A percentile compares a stretch with the other conserved stretches of the same genome.
Conservation (phyloP, 2,113 vertebrate species). For the Ascaphus truei region DNA sequence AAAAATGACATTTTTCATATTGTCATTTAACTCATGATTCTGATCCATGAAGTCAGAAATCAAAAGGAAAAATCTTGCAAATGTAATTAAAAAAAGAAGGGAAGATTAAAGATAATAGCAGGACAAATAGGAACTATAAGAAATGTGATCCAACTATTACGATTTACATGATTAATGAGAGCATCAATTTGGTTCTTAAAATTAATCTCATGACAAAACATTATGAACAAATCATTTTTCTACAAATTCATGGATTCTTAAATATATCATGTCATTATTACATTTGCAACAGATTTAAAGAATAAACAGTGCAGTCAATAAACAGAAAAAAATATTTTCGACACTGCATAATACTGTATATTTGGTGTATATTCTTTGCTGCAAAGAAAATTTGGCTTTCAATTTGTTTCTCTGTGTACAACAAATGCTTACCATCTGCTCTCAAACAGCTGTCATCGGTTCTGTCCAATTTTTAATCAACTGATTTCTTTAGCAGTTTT, state of each 20-base stretch:
- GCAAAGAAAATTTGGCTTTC: constrained; percentile 32
- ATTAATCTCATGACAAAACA: no score
- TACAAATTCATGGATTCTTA: background rate
- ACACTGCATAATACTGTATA: constrained; percentile 11
- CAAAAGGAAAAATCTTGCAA: background rate
- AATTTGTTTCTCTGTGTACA: constrained; percentile 33
- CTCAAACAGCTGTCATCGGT: constrained; percentile 31
- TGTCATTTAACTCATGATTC: background rate
- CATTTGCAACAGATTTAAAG: background rate
- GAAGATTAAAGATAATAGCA: background rate
- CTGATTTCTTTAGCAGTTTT: constrained; percentile 20
- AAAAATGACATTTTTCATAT: background rate
- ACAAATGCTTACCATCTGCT: constrained; percentile 33
- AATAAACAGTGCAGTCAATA: background rate
- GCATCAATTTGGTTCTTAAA: background rate
- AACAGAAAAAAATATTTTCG: background rate
- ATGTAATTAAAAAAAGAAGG: background rate
- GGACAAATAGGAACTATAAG: background rate
- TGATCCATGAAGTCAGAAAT: background rate
- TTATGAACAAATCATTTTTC: background rate
- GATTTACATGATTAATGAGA: background rate
- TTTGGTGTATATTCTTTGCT: constrained; percentile 18
- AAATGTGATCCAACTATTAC: background rate
- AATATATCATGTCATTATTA: background rate
- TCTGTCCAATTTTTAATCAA: constrained; percentile 34